Evolutionary conservation across 1,140 invertebrate genomes (phyloP).

Genomic region (Bradysia coprophila): DNA sequence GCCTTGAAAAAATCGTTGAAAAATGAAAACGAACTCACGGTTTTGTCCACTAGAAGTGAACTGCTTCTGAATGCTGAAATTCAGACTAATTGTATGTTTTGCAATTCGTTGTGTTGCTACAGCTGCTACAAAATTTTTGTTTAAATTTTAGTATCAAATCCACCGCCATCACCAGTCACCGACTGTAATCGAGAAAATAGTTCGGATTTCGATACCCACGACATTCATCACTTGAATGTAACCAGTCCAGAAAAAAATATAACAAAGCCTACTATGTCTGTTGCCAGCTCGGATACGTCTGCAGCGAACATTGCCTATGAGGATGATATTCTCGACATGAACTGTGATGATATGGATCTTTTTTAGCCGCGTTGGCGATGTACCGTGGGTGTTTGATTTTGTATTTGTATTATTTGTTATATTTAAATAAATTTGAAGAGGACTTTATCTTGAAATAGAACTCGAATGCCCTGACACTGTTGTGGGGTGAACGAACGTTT

Average conservation of each 20-base stretch:
- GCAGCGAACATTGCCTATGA: conserved; percentile 24
- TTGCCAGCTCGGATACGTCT: neutral
- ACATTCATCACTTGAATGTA: conserved; percentile 27
- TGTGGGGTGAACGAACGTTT: too few species aligned
- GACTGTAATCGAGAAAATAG: conserved; percentile 45
- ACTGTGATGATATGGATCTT: conserved; percentile 52
- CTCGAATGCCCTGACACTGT: too few species aligned
- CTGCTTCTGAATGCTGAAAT: conserved; percentile 19
- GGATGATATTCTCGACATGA: conserved; percentile 51
- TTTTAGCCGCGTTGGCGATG: conserved; percentile 27
- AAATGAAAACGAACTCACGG: conserved; percentile 33
- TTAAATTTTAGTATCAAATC: conserved; percentile 49
- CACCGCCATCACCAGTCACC: conserved; percentile 56
- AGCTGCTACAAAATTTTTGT: too few species aligned
- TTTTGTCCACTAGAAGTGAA: conserved; percentile 33
- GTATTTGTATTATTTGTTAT: neutral
- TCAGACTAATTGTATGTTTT: conserved; percentile 7
- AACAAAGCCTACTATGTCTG: neutral
- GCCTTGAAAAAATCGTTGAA: conserved; percentile 32
- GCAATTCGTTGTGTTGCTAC: neutral
- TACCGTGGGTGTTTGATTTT: neutral
- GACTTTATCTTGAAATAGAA: too few species aligned
- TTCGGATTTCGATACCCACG: conserved; percentile 35
- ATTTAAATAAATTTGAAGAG: too few species aligned
- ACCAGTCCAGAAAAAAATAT: conserved; percentile 12